These are phyloP conservation scores for Procambarus virginalis DNA, from an alignment of 1,140 invertebrate species.

Conservation along the genomic window DNA sequence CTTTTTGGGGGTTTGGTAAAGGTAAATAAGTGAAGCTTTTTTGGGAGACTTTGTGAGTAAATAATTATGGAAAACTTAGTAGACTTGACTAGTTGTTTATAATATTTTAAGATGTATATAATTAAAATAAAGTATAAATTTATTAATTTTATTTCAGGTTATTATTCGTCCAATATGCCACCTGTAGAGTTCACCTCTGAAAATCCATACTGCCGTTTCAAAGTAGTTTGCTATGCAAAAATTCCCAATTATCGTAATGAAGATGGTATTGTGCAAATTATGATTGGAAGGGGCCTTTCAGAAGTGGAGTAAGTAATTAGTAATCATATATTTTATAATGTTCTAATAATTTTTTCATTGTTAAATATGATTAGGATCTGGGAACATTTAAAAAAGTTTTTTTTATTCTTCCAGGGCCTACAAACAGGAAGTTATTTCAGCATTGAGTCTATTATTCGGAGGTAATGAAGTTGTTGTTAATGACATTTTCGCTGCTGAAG, in stretches of 20 bases:
- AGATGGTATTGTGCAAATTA: constrained; percentile 88
- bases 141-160: background rate
- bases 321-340: background rate
- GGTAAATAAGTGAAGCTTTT: background rate
- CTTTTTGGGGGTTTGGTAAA: constrained; percentile 36
- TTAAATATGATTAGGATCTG: background rate
- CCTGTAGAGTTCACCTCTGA: constrained; percentile 34
- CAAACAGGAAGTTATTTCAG: constrained; percentile 29
- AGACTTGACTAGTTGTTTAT: too few species aligned
- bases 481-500: background rate
- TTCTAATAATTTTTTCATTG: background rate
- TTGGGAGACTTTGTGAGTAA: background rate
- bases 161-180: constrained; percentile 36
- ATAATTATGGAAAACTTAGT: too few species aligned
- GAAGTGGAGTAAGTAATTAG: constrained; percentile 80
- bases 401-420: background rate
- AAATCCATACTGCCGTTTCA: constrained; percentile 93
- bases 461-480: background rate
- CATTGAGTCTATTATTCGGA: constrained; percentile 11
- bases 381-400: too few species aligned
- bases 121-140: background rate
- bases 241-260: constrained; percentile 88
- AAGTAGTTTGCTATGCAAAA: constrained; percentile 92
- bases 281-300: constrained; percentile 86
- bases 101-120: too few species aligned